Evolutionary conservation across 2,888 invertebrate genomes (phyloP).

Genomic region (Harmothoe impar): DNA sequence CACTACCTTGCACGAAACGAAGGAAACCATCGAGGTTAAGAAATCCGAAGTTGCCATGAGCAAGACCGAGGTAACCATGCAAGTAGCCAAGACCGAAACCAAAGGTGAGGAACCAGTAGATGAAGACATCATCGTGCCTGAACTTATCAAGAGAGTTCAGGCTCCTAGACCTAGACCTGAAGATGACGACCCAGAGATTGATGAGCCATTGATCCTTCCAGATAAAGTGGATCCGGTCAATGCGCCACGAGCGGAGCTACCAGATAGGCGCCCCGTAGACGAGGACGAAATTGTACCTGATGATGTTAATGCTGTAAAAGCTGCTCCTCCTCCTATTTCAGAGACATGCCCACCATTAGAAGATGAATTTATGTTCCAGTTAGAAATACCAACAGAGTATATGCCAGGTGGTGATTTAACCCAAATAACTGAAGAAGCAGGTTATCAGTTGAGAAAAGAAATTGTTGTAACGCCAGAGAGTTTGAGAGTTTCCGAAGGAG

Average conservation of each 20-base stretch:
- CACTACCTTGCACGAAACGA: constrained; percentile 36
- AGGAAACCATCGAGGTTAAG: constrained; percentile 40
- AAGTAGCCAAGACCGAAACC: constrained; percentile 63
- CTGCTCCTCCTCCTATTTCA: constrained; percentile 12
- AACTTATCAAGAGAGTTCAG: constrained; percentile 30
- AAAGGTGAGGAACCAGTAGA: constrained; percentile 54
- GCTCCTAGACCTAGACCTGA: not conserved
- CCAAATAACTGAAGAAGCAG: constrained; percentile 38
- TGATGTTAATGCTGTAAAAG: not conserved
- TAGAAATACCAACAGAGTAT: not conserved
- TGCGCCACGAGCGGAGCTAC: constrained; percentile 40
- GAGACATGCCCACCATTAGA: constrained; percentile 36
- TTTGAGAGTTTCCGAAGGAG: constrained; percentile 12
- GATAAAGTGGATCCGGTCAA: constrained; percentile 38
- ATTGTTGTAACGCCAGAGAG: constrained; percentile 31
- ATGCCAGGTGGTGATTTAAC: not conserved
- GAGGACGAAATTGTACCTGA: constrained; percentile 48
- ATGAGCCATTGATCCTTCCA: constrained; percentile 50
- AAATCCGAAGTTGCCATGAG: constrained; percentile 60
- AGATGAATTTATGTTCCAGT: constrained; percentile 39
- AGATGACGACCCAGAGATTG: constrained; percentile 62
- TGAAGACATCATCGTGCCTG: constrained; percentile 61
- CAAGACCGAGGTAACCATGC: constrained; percentile 61
- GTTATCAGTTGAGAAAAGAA: constrained; percentile 32
- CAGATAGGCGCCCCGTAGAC: constrained; percentile 61